Evolutionary conservation across 2,113 vertebrate genomes (phyloP).

Genomic region (Calidris pygmaea): DNA sequence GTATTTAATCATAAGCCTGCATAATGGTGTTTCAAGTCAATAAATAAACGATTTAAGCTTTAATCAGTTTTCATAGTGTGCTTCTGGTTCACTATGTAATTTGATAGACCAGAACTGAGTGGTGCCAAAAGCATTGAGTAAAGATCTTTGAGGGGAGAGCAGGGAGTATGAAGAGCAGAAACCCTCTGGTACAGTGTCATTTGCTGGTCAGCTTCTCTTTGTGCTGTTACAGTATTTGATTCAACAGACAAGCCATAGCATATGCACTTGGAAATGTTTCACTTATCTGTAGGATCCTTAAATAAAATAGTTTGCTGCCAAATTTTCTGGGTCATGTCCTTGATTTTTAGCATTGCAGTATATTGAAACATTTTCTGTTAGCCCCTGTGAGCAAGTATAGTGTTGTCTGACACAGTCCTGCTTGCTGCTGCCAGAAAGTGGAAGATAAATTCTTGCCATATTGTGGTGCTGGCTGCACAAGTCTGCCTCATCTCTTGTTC

Average conservation of each 20-base stretch:
- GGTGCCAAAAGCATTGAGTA: not conserved
- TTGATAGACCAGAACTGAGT: not conserved
- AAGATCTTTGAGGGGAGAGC: not conserved
- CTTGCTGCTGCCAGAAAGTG: not conserved
- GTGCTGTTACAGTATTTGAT: not conserved
- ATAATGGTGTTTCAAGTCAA: not conserved
- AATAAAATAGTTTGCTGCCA: not conserved
- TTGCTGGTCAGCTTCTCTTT: not conserved
- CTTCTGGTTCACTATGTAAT: not conserved
- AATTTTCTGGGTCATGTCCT: not conserved
- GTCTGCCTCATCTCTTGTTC: not conserved
- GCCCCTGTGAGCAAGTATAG: not conserved
- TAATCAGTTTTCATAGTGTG: not conserved
- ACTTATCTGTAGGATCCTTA: not conserved
- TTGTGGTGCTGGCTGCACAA: not conserved
- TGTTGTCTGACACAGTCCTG: not conserved
- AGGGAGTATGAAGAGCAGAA: not conserved
- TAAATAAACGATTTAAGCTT: not conserved
- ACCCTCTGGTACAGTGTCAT: not conserved
- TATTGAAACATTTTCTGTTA: not conserved
- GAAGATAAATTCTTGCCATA: not conserved
- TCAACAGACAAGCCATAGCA: not conserved
- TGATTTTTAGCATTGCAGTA: not conserved
- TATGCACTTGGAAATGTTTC: not conserved
- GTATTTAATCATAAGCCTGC: not conserved